Conservation (phyloP, 2,888 invertebrate species). For the Adela reaumurella region DNA sequence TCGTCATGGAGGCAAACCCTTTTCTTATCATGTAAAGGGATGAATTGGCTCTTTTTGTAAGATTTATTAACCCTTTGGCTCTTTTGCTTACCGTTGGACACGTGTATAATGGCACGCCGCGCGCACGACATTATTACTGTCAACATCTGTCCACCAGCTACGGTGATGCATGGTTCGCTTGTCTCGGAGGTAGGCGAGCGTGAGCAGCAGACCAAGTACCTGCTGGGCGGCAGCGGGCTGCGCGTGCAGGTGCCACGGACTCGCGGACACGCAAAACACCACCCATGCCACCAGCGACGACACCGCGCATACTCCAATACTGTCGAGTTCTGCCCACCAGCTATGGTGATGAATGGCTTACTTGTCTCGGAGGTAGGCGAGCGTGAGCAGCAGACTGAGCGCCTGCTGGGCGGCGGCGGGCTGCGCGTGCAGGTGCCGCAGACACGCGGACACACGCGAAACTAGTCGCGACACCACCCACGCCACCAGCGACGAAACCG, state of each 20-base stretch:
- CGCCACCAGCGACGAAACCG: slow-evolving; percentile 26
- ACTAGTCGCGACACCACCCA: slow-evolving; percentile 34
- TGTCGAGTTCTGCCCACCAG: too few species aligned
- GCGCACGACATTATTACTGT: too few species aligned
- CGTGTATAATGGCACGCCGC: too few species aligned
- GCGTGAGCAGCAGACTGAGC: slow-evolving; percentile 25
- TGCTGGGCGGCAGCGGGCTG: slow-evolving; percentile 27
- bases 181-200: slow-evolving; percentile 21
- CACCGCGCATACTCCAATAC: too few species aligned
- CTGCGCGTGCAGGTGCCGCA: slow-evolving; percentile 27
- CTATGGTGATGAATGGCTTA: slow-evolving; percentile 7
- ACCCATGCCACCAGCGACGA: too few species aligned
- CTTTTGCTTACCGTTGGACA: too few species aligned
- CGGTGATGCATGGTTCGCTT: slow-evolving; percentile 12
- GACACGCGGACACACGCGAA: slow-evolving; percentile 25
- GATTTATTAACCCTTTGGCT: too few species aligned
- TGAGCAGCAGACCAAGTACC: slow-evolving; percentile 27
- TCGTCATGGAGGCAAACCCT: too few species aligned
- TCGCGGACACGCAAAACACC: slow-evolving; percentile 22
- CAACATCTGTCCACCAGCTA: too few species aligned
- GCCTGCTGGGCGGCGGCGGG: slow-evolving; percentile 28
- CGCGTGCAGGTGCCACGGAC: slow-evolving; percentile 26
- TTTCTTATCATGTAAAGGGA: too few species aligned
- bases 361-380: slow-evolving; percentile 21
- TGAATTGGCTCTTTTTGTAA: too few species aligned